These are phyloP conservation scores for Escarpia spicata DNA, from an alignment of 2,888 invertebrate genomes.

Conservation along the genomic window DNA sequence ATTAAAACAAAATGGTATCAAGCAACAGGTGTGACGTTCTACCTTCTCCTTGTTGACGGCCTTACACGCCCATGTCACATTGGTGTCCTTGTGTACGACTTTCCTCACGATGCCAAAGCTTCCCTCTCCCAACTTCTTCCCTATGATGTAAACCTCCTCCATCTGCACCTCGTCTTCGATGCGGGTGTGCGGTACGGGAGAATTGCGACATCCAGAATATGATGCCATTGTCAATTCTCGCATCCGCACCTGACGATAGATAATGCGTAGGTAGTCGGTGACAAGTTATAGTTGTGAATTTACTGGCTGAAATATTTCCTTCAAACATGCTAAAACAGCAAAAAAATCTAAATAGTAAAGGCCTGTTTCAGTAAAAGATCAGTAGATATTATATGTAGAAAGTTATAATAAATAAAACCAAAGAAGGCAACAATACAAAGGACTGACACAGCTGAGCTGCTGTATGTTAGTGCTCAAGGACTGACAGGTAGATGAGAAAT, in stretches of 20 bases:
- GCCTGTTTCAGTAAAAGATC: too few relatives aligned
- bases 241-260: background rate
- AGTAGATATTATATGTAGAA: too few relatives aligned
- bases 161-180: constrained; percentile 57
- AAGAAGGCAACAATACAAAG: too few relatives aligned
- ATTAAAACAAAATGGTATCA: background rate
- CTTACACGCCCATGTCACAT: constrained; percentile 62
- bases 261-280: background rate
- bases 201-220: constrained; percentile 18
- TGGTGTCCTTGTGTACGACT: constrained; percentile 52
- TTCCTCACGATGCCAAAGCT: constrained; percentile 62
- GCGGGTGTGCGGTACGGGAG: constrained; percentile 58
- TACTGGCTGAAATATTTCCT: too few relatives aligned
- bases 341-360: too few relatives aligned
- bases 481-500: too few relatives aligned
- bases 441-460: too few relatives aligned
- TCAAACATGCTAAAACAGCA: too few relatives aligned
- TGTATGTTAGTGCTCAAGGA: too few relatives aligned
- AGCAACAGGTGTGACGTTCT: background rate
- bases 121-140: constrained; percentile 61
- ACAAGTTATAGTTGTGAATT: too few relatives aligned
- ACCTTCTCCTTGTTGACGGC: constrained; percentile 65
- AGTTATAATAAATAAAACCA: too few relatives aligned
- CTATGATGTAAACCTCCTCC: constrained; percentile 54
- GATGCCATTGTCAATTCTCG: background rate